These are phyloP conservation scores for Trichomycterus rosablanca DNA, from an alignment of 2,113 vertebrate species.

Conservation along the genomic window DNA sequence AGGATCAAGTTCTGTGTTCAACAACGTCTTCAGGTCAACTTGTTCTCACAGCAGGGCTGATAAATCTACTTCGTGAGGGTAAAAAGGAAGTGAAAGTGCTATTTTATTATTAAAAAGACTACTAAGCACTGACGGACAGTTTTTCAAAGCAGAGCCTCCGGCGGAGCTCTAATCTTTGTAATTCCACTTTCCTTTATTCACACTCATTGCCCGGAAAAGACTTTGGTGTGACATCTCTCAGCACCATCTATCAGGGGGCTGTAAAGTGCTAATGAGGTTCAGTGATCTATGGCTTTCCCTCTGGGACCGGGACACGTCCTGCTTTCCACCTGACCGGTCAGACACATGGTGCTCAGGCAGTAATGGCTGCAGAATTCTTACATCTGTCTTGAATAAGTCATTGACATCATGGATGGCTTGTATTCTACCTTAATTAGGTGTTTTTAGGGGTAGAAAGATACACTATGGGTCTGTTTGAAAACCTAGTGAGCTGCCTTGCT, in stretches of 20 bases:
- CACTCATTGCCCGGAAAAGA: background rate
- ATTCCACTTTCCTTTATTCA: background rate
- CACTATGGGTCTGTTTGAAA: too few species aligned
- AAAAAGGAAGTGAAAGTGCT: background rate
- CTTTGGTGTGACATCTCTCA: background rate
- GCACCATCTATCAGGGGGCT: background rate
- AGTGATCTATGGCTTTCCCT: background rate
- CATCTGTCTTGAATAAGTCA: too few species aligned
- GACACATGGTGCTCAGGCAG: background rate
- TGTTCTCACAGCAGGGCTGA: background rate
- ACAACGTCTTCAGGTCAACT: background rate
- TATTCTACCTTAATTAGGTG: too few species aligned
- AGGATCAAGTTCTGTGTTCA: conserved; percentile 1
- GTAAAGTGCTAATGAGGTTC: background rate
- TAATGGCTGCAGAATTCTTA: background rate
- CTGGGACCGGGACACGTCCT: background rate
- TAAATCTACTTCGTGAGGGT: background rate
- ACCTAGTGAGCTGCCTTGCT: too few species aligned
- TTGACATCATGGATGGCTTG: too few species aligned
- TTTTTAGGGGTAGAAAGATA: too few species aligned
- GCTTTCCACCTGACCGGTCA: background rate
- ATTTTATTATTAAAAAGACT: background rate
- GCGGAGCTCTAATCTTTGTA: background rate
- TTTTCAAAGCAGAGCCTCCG: background rate
- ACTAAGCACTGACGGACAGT: background rate